phyloP scores from a whole-genome alignment of 1,140 invertebrate species.

The Trissolcus basalis region DNA sequence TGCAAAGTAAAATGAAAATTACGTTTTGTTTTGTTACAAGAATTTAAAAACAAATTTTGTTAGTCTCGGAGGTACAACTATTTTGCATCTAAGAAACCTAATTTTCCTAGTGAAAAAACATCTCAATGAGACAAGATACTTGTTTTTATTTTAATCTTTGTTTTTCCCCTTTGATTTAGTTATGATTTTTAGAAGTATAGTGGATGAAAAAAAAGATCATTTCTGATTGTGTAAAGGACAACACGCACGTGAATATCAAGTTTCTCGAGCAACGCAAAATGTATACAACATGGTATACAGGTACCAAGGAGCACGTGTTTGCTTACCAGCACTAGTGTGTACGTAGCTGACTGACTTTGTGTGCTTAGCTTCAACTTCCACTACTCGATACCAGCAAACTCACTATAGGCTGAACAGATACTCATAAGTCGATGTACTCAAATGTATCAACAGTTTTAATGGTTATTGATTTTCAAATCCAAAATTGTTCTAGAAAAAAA shows the following conservation, averaged over 20 bases:
- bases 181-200: no score
- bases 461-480: no score
- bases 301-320: constrained; percentile 40
- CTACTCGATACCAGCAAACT: constrained; percentile 29
- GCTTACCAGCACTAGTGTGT: constrained; percentile 40
- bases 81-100: no score
- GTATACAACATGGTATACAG: constrained; percentile 43
- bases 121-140: no score
- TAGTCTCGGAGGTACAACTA: no score
- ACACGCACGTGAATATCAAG: constrained; percentile 26
- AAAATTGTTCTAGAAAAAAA: no score
- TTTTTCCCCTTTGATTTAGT: no score
- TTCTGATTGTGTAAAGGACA: constrained; percentile 7
- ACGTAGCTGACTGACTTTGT: constrained; percentile 40
- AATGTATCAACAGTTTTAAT: constrained; percentile 1
- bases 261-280: constrained; percentile 38
- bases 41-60: no score
- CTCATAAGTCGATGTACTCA: constrained; percentile 15
- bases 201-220: neutral
- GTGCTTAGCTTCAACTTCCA: constrained; percentile 34
- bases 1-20: no score
- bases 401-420: constrained; percentile 25
- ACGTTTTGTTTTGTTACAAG: no score
- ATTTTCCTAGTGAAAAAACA: no score
- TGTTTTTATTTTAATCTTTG: no score